Evolutionary conservation across 2,113 vertebrate genomes (phyloP).

Genomic region (Diglossa brunneiventris): DNA sequence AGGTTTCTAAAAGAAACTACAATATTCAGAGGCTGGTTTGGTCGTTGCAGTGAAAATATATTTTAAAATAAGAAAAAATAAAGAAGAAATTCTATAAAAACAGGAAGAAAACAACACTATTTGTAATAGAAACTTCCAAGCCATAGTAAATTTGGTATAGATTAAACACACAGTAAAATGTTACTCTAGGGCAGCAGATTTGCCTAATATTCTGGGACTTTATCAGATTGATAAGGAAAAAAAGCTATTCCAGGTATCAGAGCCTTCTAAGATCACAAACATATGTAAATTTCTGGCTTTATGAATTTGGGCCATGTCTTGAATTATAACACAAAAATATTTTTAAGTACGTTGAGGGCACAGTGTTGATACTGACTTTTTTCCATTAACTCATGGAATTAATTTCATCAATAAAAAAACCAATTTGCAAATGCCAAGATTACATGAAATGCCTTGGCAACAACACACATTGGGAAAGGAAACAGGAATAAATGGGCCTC

Average conservation of each 20-base stretch:
- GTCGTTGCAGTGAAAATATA: not conserved
- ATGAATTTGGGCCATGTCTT: not conserved
- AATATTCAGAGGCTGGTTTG: not conserved
- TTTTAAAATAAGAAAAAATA: not conserved
- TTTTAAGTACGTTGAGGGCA: not conserved
- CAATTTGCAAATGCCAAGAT: not conserved
- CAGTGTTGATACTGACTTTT: not conserved
- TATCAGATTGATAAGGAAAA: not conserved
- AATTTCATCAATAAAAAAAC: not conserved
- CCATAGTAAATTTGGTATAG: not conserved
- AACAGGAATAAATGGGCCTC: not conserved
- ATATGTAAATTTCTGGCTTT: not conserved
- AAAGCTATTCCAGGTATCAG: not conserved
- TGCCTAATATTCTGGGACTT: not conserved
- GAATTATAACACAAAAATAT: not conserved
- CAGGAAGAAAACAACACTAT: not conserved
- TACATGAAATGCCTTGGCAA: not conserved
- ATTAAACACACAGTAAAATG: not conserved
- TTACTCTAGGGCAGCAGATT: not conserved
- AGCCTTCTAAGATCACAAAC: not conserved
- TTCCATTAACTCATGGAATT: not conserved
- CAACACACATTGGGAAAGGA: not conserved
- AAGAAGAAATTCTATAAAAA: not conserved
- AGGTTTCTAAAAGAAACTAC: conserved; percentile 10
- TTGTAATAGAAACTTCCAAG: not conserved